Conservation (phyloP, 2,797 vertebrate species). For the Syngnathus acus region DNA sequence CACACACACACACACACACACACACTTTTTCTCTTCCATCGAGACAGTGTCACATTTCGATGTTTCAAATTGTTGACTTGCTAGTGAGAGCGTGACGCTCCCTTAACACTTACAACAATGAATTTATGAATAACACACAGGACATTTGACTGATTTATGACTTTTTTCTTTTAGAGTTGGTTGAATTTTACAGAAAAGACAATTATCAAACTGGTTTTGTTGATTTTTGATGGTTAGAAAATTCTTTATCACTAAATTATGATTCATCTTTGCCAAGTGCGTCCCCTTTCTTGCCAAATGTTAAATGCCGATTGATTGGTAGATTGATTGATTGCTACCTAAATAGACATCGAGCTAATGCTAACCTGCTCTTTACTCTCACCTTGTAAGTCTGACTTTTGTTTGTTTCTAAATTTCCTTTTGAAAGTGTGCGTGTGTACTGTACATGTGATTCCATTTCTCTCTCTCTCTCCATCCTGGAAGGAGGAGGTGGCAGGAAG, state of each 20-base stretch:
- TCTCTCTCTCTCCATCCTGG: slow-evolving; percentile 6
- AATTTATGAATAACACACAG: too few relatives aligned
- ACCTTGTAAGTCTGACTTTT: background rate
- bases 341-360: background rate
- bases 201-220: background rate
- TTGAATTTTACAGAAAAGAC: too few relatives aligned
- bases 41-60: slow-evolving; percentile 1
- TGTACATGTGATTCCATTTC: background rate
- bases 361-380: background rate
- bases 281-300: background rate
- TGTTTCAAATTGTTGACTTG: background rate
- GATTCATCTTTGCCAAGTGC: background rate
- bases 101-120: too few relatives aligned
- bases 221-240: background rate
- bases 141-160: too few relatives aligned
- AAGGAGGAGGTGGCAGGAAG: slow-evolving; percentile 26
- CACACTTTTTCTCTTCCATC: background rate
- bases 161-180: too few relatives aligned
- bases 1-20: too few relatives aligned
- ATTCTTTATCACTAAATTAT: background rate
- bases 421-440: background rate
- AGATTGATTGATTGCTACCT: background rate
- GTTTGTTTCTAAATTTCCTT: background rate
- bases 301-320: background rate
- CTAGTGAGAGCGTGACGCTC: background rate